phyloP scores from a whole-genome alignment of 2,113 vertebrate species.

The Passer domesticus region DNA sequence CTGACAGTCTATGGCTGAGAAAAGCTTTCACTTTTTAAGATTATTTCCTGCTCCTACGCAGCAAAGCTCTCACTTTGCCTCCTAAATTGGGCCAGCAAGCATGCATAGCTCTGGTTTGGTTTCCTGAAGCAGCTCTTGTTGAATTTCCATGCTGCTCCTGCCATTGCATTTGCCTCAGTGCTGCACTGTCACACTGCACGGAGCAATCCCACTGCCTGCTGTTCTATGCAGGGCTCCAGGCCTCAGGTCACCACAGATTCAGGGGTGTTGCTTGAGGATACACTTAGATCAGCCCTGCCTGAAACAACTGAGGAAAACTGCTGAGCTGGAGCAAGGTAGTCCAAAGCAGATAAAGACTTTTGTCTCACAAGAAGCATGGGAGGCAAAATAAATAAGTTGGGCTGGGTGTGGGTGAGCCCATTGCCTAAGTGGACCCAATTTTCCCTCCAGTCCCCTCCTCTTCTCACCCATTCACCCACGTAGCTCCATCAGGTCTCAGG shows the following conservation, averaged over 20 bases:
- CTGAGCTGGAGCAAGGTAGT: neutral
- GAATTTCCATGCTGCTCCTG: neutral
- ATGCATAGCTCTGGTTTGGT: neutral
- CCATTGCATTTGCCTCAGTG: neutral
- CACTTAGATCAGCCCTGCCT: neutral
- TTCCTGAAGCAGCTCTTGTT: slow-evolving; percentile 6
- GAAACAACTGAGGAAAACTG: neutral
- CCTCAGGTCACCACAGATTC: neutral
- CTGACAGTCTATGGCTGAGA: slow-evolving; percentile 38
- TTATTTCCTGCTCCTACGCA: slow-evolving; percentile 52
- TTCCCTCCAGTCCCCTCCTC: neutral
- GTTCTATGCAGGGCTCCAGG: rapidly evolving
- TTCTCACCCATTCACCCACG: neutral
- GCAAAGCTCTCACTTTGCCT: slow-evolving; percentile 16
- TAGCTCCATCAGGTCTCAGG: neutral
- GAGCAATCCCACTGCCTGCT: neutral
- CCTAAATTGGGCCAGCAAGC: slow-evolving; percentile 12
- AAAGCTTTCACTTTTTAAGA: slow-evolving; percentile 35
- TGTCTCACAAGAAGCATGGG: neutral
- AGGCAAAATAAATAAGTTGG: neutral
- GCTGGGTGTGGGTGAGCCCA: neutral
- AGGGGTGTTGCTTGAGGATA: neutral
- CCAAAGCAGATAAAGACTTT: neutral
- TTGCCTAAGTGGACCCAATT: rapidly evolving
- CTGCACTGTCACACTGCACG: neutral